Percentiles rank a stretch among this genome's conserved stretches.
Conservation (phyloP, 2,797 vertebrate genomes). For the Periparus ater region DNA sequence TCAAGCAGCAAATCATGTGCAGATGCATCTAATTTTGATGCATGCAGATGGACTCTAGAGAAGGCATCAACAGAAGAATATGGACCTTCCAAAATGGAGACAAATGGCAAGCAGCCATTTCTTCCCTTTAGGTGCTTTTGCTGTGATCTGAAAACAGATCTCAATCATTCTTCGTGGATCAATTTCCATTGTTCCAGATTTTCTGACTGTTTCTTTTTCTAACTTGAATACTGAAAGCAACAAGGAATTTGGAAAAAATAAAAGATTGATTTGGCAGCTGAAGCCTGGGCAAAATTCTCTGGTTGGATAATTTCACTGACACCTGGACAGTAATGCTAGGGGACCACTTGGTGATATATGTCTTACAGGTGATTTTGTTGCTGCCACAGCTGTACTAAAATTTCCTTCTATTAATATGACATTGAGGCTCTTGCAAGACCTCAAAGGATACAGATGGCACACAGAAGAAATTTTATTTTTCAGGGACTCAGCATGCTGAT, state of each 20-base stretch:
- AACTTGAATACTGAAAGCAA: not conserved
- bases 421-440: not conserved
- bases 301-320: not conserved
- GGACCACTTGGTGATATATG: not conserved
- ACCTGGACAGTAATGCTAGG: not conserved
- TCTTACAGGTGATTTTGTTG: not conserved
- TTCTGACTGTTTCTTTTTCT: not conserved
- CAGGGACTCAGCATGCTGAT: not conserved
- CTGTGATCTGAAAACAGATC: not conserved
- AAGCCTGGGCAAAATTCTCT: not conserved
- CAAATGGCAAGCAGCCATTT: not conserved
- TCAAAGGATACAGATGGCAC: not conserved
- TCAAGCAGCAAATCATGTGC: not conserved
- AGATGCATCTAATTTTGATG: not conserved
- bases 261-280: not conserved
- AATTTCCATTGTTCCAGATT: not conserved
- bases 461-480: not conserved
- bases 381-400: not conserved
- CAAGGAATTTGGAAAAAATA: not conserved
- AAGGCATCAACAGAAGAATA: not conserved
- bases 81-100: not conserved
- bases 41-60: not conserved
- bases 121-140: not conserved
- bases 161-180: not conserved
- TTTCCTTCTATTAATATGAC: not conserved